A percentile compares a stretch with the other conserved stretches of the same genome.
Evolutionary conservation across 2,113 vertebrate species (phyloP).

Genomic region (Lynx canadensis): DNA sequence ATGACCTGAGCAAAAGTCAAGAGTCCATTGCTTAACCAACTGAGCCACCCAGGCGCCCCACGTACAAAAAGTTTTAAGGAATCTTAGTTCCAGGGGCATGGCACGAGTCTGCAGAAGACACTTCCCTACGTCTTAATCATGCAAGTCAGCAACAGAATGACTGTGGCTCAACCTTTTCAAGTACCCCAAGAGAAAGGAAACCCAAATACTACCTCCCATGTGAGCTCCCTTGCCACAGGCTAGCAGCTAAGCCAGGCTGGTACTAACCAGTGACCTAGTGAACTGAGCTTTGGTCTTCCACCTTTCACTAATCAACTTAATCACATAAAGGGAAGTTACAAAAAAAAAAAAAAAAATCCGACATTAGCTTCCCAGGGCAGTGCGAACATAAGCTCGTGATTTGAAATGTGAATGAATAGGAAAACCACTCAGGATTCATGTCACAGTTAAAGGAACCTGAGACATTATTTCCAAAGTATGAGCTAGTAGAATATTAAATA

Average conservation of each 20-base stretch:
- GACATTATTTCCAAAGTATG: not conserved
- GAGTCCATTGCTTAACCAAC: too few species aligned
- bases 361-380: not conserved
- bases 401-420: not conserved
- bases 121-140: not conserved
- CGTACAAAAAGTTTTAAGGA: not conserved
- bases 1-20: too few species aligned
- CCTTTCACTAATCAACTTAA: not conserved
- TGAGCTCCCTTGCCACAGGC: not conserved
- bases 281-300: not conserved
- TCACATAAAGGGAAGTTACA: not conserved
- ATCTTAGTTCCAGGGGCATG: not conserved
- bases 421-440: not conserved
- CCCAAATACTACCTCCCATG: rapidly evolving
- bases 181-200: not conserved
- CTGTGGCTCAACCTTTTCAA: not conserved
- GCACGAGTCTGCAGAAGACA: not conserved
- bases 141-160: not conserved
- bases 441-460: constrained; percentile 25
- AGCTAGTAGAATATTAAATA: not conserved
- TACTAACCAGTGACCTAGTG: not conserved
- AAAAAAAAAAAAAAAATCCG: not conserved
- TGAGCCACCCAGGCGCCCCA: too few species aligned
- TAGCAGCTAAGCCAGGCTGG: not conserved
- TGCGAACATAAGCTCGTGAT: not conserved